Evolutionary conservation across 1,140 invertebrate genomes (phyloP), one percentile per base, ranked within the genome.

Genomic region (Cherax quadricarinatus): DNA sequence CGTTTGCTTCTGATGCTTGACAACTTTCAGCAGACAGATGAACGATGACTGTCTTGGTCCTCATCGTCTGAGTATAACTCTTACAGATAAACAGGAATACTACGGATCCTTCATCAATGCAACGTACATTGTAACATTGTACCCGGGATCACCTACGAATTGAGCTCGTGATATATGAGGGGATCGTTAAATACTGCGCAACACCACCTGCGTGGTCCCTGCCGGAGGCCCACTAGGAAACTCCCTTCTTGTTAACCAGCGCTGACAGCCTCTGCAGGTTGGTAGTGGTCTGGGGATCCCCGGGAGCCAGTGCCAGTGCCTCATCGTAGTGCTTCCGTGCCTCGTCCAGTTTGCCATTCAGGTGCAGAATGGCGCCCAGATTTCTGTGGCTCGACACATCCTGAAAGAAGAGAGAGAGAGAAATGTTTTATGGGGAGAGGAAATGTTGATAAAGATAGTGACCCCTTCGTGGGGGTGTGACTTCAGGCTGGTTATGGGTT

Each of bases 301-400:
- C 97, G 0, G 98, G 98, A 94, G 98, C 97, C 7, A 99, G 95
- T 91, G 96, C 95, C 73, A 99, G 95, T 0, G 98, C 98, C 94
- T 97, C 96, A 89, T 97, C 95, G 95, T 99, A 99, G 85, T 97
- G 97, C 10, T 96, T 95, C 49, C 98, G 97, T 0, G 98, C 98
- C 94, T 98, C 97, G 21, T 95, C 95, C 90, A 98, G 97, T 95
- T 98, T 98, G 14, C 98, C 98, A 95, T 98, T 98, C 81, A 99
- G 95, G 95, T 99, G 98, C 48, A 98, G 95, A 94, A 99, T 99
- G 75, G 98, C 98, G 24, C 98, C 98, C 60, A 99, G 95, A 95
- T 99, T 99, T 94, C 98, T 98, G 95, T 99, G 98, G 86, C 97
- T 97, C 88, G 97, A 96, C 0, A 98, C 97, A 94, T 98, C 97